Percentiles rank a stretch among this genome's conserved stretches.
Conservation (phyloP, 2,797 vertebrate genomes). For the Furcifer pardalis region DNA sequence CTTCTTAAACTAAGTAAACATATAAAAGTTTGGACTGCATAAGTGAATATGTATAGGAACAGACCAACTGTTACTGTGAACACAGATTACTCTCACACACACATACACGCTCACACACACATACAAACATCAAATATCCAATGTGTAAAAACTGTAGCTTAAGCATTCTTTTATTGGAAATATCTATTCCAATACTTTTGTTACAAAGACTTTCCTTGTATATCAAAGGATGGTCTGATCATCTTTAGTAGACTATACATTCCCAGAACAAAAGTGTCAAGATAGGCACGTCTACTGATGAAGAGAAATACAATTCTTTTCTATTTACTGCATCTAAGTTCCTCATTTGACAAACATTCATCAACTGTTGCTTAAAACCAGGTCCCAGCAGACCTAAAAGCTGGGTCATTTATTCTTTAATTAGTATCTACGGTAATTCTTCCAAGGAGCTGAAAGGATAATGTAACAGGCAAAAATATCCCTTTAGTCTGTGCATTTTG, state of each 20-base stretch:
- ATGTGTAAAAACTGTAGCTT: too few species aligned
- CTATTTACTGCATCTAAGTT: not conserved
- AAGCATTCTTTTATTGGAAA: not conserved
- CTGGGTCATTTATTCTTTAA: not conserved
- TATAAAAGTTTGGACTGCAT: not conserved
- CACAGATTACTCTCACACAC: not conserved
- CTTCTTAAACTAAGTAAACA: not conserved
- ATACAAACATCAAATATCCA: too few species aligned
- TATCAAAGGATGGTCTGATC: not conserved
- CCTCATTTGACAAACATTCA: not conserved
- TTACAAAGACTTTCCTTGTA: not conserved
- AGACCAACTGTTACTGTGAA: not conserved
- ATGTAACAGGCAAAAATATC: conserved; percentile 3
- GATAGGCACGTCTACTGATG: not conserved
- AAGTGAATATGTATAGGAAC: not conserved
- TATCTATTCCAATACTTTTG: not conserved
- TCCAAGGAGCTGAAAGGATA: not conserved
- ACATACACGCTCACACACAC: too few species aligned
- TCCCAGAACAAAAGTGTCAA: not conserved
- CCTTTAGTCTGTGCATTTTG: not conserved
- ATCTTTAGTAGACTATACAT: not conserved
- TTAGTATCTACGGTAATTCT: not conserved
- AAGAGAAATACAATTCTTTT: not conserved
- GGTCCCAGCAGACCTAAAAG: not conserved
- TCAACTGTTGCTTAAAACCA: not conserved